A percentile compares a stretch with the other conserved stretches of the same genome.
These are phyloP conservation scores for Pocillopora damicornis DNA, from an alignment of 64 coral and sea anemone genomes.

Conservation along the genomic window DNA sequence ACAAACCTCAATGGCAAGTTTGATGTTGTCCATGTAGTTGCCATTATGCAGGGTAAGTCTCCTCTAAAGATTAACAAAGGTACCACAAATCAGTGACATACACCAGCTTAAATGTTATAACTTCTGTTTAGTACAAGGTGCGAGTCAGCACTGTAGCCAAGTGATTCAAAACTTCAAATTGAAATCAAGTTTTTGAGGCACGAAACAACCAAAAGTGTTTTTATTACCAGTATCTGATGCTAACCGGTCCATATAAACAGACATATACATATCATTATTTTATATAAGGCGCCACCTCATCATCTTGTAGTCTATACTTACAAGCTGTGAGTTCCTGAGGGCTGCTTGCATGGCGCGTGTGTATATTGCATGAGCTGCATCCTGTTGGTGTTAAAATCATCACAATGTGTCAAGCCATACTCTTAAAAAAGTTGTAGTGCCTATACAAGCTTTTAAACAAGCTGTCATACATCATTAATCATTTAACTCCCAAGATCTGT, in stretches of 20 bases:
- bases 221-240: too few species aligned
- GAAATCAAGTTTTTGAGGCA: not conserved
- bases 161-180: not conserved
- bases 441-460: too few species aligned
- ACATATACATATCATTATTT: too few species aligned
- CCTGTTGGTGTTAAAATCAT: slow-evolving; percentile 28
- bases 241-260: too few species aligned
- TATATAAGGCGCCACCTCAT: too few species aligned
- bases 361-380: slow-evolving; percentile 81
- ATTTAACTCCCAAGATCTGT: too few species aligned
- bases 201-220: too few species aligned
- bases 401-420: not conserved
- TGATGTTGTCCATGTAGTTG: slow-evolving; percentile 84
- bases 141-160: too few species aligned
- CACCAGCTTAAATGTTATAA: not conserved
- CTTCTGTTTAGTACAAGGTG: too few species aligned
- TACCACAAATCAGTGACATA: not conserved
- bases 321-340: slow-evolving; percentile 86
- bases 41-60: slow-evolving; percentile 77
- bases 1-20: slow-evolving; percentile 89
- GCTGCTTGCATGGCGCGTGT: slow-evolving; percentile 80
- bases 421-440: not conserved
- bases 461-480: too few species aligned
- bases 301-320: slow-evolving; percentile 5
- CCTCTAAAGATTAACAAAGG: slow-evolving; percentile 62